phyloP scores from a whole-genome alignment of 2,113 vertebrate species.

The Salvelinus sp. region DNA sequence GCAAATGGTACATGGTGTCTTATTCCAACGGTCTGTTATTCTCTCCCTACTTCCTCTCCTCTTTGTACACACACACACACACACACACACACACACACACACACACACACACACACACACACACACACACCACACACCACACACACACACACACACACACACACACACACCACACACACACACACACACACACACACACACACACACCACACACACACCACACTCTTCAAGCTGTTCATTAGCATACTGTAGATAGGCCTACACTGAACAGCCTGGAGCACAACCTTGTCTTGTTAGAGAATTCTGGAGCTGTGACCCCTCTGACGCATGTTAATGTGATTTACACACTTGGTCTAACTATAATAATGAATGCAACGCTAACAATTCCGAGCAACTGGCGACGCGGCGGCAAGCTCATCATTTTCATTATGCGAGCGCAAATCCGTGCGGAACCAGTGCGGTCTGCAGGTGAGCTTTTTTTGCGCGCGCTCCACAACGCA shows the following conservation, averaged over 20 bases:
- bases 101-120: too few species aligned
- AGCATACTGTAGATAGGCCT: constrained; percentile 35
- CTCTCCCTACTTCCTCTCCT: constrained; percentile 8
- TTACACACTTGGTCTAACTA: constrained; percentile 60
- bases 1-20: too few species aligned
- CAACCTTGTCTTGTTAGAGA: constrained; percentile 61
- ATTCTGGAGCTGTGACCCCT: constrained; percentile 48
- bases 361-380: constrained; percentile 42
- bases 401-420: neutral
- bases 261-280: constrained; percentile 50
- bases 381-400: neutral
- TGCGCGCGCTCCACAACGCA: neutral
- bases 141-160: too few species aligned
- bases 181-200: neutral
- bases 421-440: neutral
- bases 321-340: constrained; percentile 60
- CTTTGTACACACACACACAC: constrained; percentile 12
- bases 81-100: too few species aligned
- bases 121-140: too few species aligned
- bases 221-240: constrained; percentile 29
- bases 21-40: neutral
- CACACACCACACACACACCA: constrained; percentile 7
- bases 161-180: too few species aligned
- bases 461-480: constrained; percentile 40
- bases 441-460: constrained; percentile 14